These are phyloP conservation scores for Ectemnius continuus DNA, from an alignment of 2,888 invertebrate species.

Conservation along the genomic window DNA sequence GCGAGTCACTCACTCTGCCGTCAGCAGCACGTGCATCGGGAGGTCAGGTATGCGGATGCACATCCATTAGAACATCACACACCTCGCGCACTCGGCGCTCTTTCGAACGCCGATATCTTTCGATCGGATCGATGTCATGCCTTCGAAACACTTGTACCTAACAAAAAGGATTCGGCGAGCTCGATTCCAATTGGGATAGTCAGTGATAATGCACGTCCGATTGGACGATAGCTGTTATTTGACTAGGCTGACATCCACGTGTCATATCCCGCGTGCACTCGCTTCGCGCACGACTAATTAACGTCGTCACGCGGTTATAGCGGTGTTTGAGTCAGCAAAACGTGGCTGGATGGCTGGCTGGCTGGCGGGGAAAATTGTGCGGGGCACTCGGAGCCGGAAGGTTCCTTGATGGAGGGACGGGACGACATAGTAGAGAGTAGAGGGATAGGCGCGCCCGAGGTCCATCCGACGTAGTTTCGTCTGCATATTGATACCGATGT, in stretches of 20 bases:
- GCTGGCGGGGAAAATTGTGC: constrained; percentile 36
- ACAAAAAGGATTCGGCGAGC: too few species aligned
- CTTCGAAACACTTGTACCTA: too few species aligned
- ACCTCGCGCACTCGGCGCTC: constrained; percentile 57
- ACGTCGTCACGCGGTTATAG: constrained; percentile 18
- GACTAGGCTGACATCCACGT: constrained; percentile 1
- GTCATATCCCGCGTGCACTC: constrained; percentile 16
- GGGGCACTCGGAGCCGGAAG: constrained; percentile 29
- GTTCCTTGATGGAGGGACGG: constrained; percentile 23
- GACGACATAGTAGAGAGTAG: constrained; percentile 25
- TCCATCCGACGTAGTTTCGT: constrained; percentile 30
- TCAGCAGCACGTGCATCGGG: neutral
- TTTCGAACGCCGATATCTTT: constrained; percentile 56
- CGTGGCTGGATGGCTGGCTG: too few species aligned
- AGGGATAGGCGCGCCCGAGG: constrained; percentile 28
- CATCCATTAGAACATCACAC: neutral
- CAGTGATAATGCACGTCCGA: too few species aligned
- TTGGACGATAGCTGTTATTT: too few species aligned
- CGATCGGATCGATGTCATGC: too few species aligned
- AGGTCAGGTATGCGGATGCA: constrained; percentile 5
- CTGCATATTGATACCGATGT: constrained; percentile 68
- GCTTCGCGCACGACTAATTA: constrained; percentile 27
- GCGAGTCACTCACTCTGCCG: too few species aligned
- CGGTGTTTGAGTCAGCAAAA: constrained; percentile 19
- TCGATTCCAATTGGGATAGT: too few species aligned